Conservation (phyloP, 2,797 vertebrate genomes). For the Percopsis omiscomaycus region DNA sequence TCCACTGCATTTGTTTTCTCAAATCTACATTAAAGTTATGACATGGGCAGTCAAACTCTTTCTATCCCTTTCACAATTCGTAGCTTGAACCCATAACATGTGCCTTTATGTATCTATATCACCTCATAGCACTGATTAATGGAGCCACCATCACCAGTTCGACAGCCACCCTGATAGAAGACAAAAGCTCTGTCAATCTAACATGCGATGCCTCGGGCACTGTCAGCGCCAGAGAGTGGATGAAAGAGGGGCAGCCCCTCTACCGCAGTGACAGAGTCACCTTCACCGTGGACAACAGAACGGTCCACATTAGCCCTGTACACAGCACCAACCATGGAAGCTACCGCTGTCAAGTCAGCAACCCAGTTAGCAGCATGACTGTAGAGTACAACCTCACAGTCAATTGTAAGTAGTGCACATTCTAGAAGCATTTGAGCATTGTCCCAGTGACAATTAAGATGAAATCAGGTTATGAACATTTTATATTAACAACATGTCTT, state of each 20-base stretch:
- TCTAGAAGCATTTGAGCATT: background rate
- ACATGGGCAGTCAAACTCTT: background rate
- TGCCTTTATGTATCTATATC: background rate
- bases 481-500: too few relatives aligned
- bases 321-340: conserved; percentile 47
- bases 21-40: too few relatives aligned
- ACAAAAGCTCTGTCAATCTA: conserved; percentile 61
- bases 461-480: too few relatives aligned
- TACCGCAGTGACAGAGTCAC: conserved; percentile 27
- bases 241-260: conserved; percentile 52
- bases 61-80: background rate
- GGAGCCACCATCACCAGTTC: conserved; percentile 55
- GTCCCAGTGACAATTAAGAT: background rate
- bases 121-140: conserved; percentile 46
- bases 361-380: conserved; percentile 61
- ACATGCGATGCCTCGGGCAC: conserved; percentile 62
- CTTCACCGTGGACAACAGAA: conserved; percentile 57
- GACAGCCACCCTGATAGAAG: conserved; percentile 51
- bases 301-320: conserved; percentile 51
- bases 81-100: background rate
- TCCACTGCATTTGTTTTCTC: too few relatives aligned
- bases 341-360: conserved; percentile 70
- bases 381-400: conserved; percentile 51
- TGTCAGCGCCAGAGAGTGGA: conserved; percentile 61
- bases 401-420: conserved; percentile 62